These are phyloP conservation scores for Halichoerus grypus DNA, from an alignment of 2,113 vertebrate species.

Conservation along the genomic window DNA sequence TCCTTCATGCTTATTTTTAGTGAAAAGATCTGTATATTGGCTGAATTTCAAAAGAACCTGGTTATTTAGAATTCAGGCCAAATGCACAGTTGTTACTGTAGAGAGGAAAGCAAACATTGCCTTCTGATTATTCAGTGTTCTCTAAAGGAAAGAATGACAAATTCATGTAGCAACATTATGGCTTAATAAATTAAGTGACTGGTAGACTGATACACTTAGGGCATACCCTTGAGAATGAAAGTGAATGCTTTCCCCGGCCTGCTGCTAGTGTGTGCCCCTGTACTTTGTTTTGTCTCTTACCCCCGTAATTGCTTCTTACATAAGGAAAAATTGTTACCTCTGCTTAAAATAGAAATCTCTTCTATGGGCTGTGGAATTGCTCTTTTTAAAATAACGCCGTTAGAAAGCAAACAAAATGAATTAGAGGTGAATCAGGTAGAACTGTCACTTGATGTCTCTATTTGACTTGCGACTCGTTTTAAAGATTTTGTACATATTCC, in stretches of 20 bases:
- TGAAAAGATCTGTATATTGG: slow-evolving; percentile 71
- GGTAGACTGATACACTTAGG: slow-evolving; percentile 76
- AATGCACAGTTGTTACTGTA: slow-evolving; percentile 72
- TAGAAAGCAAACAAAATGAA: slow-evolving; percentile 61
- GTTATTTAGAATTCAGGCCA: slow-evolving; percentile 76
- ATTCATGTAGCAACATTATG: slow-evolving; percentile 74
- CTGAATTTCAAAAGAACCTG: slow-evolving; percentile 76
- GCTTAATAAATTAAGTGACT: slow-evolving; percentile 78
- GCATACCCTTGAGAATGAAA: slow-evolving; percentile 77
- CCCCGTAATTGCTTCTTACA: slow-evolving; percentile 68
- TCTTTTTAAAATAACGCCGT: slow-evolving; percentile 61
- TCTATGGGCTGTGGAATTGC: neutral
- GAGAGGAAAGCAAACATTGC: slow-evolving; percentile 72
- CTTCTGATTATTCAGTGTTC: slow-evolving; percentile 73
- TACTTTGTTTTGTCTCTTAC: slow-evolving; percentile 76
- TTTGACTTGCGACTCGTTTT: slow-evolving; percentile 47
- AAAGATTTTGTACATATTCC: slow-evolving; percentile 22
- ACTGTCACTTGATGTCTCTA: slow-evolving; percentile 49
- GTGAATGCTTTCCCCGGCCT: slow-evolving; percentile 68
- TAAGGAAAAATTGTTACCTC: slow-evolving; percentile 66
- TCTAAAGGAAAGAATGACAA: slow-evolving; percentile 74
- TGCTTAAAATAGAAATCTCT: slow-evolving; percentile 58
- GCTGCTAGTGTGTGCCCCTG: slow-evolving; percentile 53
- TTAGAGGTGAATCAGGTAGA: slow-evolving; percentile 51
- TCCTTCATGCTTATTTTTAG: slow-evolving; percentile 70